Conservation (phyloP, 2,888 invertebrate species). For the Hoplodrina blanda region DNA sequence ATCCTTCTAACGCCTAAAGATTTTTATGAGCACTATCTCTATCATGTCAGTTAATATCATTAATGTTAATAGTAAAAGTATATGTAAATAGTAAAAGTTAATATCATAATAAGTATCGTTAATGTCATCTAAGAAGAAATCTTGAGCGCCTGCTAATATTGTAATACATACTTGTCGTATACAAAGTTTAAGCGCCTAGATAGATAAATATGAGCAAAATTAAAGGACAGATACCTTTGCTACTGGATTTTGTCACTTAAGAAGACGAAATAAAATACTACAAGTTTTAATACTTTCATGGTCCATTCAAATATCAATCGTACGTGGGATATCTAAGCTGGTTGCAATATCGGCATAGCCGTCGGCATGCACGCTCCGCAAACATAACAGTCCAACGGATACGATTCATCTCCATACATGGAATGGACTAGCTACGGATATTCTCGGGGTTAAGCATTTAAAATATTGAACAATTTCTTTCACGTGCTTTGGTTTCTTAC, state of each 20-base stretch:
- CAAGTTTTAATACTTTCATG: background rate
- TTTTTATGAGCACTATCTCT: background rate
- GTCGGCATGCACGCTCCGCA: constrained; percentile 26
- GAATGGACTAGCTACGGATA: background rate
- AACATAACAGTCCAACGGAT: constrained; percentile 6
- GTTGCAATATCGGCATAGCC: constrained; percentile 16
- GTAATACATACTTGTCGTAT: no score
- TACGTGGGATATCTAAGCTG: constrained; percentile 8
- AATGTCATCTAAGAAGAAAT: no score
- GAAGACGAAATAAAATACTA: background rate
- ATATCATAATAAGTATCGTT: no score
- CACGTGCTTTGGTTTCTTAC: background rate
- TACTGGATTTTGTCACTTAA: no score
- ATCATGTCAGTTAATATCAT: background rate
- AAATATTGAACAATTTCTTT: background rate
- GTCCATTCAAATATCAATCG: constrained; percentile 7
- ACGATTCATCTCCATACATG: background rate
- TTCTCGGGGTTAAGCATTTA: background rate
- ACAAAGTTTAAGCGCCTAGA: no score
- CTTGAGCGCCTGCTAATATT: no score
- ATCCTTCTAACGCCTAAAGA: background rate
- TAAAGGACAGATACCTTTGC: no score
- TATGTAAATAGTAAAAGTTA: no score
- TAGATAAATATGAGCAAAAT: no score
- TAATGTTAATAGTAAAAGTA: no score